These are phyloP conservation scores for Siniperca obscura DNA, from an alignment of 2,797 vertebrate species.

Conservation along the genomic window DNA sequence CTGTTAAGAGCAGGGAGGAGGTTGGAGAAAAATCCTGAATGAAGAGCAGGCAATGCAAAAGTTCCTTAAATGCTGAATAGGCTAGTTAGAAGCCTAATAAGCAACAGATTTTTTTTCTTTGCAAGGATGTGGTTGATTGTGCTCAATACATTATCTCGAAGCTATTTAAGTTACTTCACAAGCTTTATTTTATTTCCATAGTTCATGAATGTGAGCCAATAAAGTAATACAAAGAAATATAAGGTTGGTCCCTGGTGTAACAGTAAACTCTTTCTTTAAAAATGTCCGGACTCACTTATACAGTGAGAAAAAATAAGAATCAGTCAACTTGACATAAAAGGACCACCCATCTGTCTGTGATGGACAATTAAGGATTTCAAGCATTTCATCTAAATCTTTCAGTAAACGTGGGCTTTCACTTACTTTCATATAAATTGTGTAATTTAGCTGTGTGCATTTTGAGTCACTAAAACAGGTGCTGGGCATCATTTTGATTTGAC, in stretches of 20 bases:
- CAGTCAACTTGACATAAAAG: not conserved
- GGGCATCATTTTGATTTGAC: not conserved
- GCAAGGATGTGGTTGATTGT: slow-evolving; percentile 19
- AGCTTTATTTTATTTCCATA: not conserved
- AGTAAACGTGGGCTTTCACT: not conserved
- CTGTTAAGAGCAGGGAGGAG: slow-evolving; percentile 13
- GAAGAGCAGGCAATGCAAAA: slow-evolving; percentile 20
- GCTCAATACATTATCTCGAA: slow-evolving; percentile 19
- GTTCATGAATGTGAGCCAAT: not conserved
- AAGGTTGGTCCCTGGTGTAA: not conserved
- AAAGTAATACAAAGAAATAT: slow-evolving; percentile 2
- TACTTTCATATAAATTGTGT: not conserved
- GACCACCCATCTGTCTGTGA: not conserved
- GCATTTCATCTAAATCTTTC: not conserved
- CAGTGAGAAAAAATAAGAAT: not conserved
- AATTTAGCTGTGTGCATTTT: not conserved
- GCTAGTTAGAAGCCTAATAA: slow-evolving; percentile 36
- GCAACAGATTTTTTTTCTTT: not conserved
- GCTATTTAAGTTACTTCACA: slow-evolving; percentile 17
- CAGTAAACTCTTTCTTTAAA: not conserved
- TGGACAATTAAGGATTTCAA: slow-evolving; percentile 5
- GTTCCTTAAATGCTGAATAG: slow-evolving; percentile 42
- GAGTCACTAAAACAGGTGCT: not conserved
- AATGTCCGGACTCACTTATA: not conserved
- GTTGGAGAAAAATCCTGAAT: slow-evolving; percentile 30